Conservation (phyloP, 37 sponge, comb jelly and placozoan genomes). For the Aplysina aerophoba region DNA sequence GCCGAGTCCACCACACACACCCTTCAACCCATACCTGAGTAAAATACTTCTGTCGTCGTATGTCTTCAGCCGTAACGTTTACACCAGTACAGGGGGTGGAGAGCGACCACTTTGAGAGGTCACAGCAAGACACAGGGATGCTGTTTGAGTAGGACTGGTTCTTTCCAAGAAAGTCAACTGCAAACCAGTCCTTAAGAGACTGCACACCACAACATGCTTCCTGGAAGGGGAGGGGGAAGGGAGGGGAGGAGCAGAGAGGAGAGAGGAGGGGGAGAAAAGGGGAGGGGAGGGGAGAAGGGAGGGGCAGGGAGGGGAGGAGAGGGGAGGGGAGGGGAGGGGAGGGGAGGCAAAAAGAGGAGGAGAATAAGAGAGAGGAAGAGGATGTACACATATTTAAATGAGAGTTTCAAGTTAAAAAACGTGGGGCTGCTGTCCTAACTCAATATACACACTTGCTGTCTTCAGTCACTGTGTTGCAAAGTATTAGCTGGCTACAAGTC, state of each 20-base stretch:
- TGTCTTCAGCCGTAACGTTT: background rate
- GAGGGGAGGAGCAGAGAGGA: background rate
- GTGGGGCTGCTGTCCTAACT: too few species aligned
- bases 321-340: too few species aligned
- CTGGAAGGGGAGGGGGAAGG: background rate
- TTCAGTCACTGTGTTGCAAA: background rate
- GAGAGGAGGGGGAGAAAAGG: background rate
- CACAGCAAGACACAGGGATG: slow-evolving; percentile 3
- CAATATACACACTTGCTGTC: background rate
- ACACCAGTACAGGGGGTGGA: background rate
- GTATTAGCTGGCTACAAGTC: background rate
- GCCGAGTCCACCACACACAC: background rate
- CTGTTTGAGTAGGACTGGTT: background rate
- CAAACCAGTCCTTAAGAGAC: slow-evolving; percentile 3
- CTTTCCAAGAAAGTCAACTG: background rate
- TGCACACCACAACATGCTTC: slow-evolving; percentile 23
- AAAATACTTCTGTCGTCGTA: too few species aligned
- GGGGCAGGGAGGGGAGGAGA: background rate
- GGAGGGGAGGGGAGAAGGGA: background rate
- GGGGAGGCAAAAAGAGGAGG: too few species aligned
- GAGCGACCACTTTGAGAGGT: background rate
- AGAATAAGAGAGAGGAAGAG: too few species aligned
- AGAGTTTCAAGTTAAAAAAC: too few species aligned
- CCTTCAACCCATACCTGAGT: too few species aligned
- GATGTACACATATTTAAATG: background rate